Conservation (phyloP, 2,888 invertebrate genomes). For the Xestoiulus laeticollis region DNA sequence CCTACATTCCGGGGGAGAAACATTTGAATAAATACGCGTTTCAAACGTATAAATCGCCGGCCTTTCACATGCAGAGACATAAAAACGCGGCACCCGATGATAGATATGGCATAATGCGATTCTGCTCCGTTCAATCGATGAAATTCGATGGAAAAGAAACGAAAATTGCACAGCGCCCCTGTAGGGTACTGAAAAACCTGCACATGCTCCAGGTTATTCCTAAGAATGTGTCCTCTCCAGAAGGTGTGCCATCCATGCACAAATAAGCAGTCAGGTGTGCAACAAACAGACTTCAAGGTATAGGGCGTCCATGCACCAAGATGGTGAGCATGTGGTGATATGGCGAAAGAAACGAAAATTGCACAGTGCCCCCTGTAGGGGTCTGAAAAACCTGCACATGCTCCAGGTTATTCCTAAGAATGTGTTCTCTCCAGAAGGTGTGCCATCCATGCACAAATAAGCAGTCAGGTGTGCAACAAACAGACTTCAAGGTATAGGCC, state of each 20-base stretch:
- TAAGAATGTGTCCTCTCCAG: no score
- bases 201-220: background rate
- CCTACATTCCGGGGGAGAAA: background rate
- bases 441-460: no score
- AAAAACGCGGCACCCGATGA: background rate
- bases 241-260: no score
- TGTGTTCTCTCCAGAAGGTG: no score
- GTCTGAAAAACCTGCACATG: background rate
- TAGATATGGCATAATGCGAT: constrained; percentile 27
- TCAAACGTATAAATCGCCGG: background rate
- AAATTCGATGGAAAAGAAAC: background rate
- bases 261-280: no score
- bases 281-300: no score
- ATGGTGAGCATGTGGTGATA: no score
- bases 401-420: background rate
- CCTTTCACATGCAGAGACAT: constrained; percentile 10
- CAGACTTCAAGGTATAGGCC: no score
- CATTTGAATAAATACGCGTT: constrained; percentile 25
- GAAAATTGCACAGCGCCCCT: background rate
- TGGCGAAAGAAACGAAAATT: background rate
- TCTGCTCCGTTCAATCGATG: background rate
- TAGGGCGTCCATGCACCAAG: no score
- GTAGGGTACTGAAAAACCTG: background rate
- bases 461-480: no score
- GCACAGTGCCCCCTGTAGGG: background rate